A percentile compares a stretch with the other conserved stretches of the same genome.
phyloP scores from a whole-genome alignment of 2,797 vertebrate genomes.

The Ptychadena robeensis region DNA sequence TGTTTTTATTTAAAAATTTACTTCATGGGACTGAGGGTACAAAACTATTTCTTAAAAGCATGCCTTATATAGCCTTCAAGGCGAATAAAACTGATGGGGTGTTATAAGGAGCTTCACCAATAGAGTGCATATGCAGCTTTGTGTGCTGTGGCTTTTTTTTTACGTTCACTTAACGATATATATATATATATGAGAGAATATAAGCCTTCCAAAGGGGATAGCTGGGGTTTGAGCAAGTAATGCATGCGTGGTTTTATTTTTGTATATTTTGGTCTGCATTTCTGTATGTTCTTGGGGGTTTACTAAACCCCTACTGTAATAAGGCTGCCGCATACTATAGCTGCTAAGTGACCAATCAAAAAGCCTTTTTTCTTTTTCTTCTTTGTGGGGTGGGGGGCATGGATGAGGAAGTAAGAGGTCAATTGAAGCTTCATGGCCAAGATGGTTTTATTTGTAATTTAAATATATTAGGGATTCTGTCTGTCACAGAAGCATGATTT shows the following conservation, averaged over 20 bases:
- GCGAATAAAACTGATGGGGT: constrained; percentile 86
- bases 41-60: constrained; percentile 92
- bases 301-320: constrained; percentile 13
- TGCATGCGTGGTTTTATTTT: constrained; percentile 71
- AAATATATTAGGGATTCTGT: background rate
- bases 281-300: constrained; percentile 65
- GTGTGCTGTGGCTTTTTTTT: constrained; percentile 92
- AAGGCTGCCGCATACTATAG: background rate
- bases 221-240: constrained; percentile 52
- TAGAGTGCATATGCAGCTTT: constrained; percentile 91
- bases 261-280: constrained; percentile 43
- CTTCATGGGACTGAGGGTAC: constrained; percentile 65
- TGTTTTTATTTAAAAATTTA: constrained; percentile 14
- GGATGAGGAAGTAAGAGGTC: background rate
- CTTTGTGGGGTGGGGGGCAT: too few species aligned
- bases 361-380: constrained; percentile 1
- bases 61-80: constrained; percentile 96
- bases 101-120: constrained; percentile 82
- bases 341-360: constrained; percentile 11
- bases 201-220: constrained; percentile 73
- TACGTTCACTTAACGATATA: constrained; percentile 77
- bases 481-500: background rate
- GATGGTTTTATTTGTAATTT: background rate
- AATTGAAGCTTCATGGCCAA: constrained; percentile 8
- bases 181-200: constrained; percentile 62